These are phyloP conservation scores for Labia minor DNA, from an alignment of 2,888 invertebrate species.

Conservation along the genomic window DNA sequence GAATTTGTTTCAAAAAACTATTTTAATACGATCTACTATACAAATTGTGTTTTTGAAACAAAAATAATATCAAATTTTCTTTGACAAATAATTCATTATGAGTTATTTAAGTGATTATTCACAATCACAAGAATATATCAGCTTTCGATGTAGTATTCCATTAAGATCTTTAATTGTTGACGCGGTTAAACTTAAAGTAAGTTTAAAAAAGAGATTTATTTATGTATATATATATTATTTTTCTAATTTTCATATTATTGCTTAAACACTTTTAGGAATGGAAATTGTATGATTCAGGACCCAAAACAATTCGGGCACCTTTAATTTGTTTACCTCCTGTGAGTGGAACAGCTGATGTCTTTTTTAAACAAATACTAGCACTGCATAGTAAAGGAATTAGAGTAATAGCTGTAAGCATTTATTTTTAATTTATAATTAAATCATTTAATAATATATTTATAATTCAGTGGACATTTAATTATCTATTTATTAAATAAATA, in stretches of 20 bases:
- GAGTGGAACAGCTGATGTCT: constrained; percentile 80
- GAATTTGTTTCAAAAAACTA: too few relatives aligned
- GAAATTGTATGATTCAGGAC: constrained; percentile 81
- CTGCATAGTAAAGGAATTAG: constrained; percentile 69
- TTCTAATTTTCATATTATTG: neutral
- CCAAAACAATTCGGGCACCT: constrained; percentile 65
- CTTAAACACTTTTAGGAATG: constrained; percentile 49
- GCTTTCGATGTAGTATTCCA: constrained; percentile 67
- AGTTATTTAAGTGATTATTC: constrained; percentile 59
- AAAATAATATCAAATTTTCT: neutral
- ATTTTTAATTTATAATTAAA: constrained; percentile 13
- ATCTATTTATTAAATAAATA: too few relatives aligned
- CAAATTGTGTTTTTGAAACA: neutral
- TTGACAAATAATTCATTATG: constrained; percentile 36
- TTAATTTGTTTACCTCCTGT: constrained; percentile 78
- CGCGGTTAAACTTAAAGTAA: constrained; percentile 63
- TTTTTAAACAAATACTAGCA: constrained; percentile 70
- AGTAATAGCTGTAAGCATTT: constrained; percentile 56
- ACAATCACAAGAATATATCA: constrained; percentile 64
- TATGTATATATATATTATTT: neutral
- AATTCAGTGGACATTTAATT: too few relatives aligned
- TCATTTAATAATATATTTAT: neutral
- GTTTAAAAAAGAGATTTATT: constrained; percentile 21
- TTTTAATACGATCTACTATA: neutral
- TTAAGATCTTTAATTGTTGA: constrained; percentile 68